Conservation (phyloP, 2,797 vertebrate species). For the Halcyon smyrnensis region DNA sequence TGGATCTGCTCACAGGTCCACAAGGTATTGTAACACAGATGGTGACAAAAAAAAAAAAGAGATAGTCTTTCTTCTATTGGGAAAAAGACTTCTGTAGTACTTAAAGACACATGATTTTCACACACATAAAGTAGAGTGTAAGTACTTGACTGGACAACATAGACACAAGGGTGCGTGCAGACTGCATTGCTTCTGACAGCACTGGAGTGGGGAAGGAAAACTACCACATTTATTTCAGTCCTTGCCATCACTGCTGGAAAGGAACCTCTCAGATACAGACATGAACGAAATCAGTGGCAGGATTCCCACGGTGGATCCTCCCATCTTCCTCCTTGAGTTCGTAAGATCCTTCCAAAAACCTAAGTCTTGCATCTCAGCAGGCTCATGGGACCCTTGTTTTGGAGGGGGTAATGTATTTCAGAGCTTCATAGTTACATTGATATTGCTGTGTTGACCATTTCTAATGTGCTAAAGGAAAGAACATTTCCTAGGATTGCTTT, state of each 20-base stretch:
- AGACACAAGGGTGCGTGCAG: background rate
- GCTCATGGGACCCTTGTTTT: background rate
- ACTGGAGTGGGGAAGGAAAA: background rate
- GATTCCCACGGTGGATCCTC: background rate
- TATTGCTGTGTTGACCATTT: background rate
- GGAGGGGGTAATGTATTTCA: background rate
- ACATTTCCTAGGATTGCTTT: slow-evolving; percentile 31
- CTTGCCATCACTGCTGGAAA: background rate
- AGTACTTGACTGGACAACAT: background rate
- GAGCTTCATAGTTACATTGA: background rate
- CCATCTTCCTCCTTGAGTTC: background rate
- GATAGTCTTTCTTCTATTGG: background rate
- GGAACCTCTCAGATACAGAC: rapidly evolving
- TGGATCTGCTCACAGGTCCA: background rate
- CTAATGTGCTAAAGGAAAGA: slow-evolving; percentile 20
- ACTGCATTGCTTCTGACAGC: background rate
- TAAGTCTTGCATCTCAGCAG: background rate
- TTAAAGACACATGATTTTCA: background rate
- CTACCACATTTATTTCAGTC: background rate
- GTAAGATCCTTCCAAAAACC: background rate
- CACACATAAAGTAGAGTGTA: background rate
- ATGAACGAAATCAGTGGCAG: background rate
- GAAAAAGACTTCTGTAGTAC: background rate
- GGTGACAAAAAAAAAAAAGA: background rate
- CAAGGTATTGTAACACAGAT: background rate